These are phyloP conservation scores for Rhinolophus ferrumequinum DNA, from an alignment of 2,113 vertebrate genomes.

Conservation along the genomic window DNA sequence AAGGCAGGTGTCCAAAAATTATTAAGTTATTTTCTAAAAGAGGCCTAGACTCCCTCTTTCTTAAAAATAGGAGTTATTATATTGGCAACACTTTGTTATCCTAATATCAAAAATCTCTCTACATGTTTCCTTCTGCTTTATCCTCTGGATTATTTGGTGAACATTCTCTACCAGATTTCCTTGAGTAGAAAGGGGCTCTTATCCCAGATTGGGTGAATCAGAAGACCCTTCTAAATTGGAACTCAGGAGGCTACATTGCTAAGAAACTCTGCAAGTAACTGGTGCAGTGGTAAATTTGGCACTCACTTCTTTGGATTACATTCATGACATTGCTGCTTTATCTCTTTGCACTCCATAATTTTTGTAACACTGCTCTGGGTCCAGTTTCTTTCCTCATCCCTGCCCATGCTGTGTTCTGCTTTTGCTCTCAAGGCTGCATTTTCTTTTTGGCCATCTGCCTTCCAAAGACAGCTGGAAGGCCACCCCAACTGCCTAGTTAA, in stretches of 20 bases:
- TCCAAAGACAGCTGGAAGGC: slow-evolving; percentile 63
- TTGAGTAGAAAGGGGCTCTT: not conserved
- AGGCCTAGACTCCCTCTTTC: not conserved
- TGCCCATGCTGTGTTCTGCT: slow-evolving; percentile 22
- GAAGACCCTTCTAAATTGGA: not conserved
- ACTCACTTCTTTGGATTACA: not conserved
- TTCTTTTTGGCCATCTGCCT: slow-evolving; percentile 45
- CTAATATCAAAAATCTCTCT: not conserved
- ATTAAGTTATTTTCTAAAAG: slow-evolving; percentile 38
- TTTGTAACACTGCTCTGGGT: not conserved
- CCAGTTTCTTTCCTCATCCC: slow-evolving; percentile 1
- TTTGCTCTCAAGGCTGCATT: slow-evolving; percentile 51
- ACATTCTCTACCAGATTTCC: not conserved
- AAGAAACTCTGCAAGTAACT: not conserved
- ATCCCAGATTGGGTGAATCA: not conserved
- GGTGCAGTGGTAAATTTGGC: not conserved
- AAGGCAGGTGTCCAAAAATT: not conserved
- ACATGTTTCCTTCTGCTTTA: slow-evolving; percentile 33
- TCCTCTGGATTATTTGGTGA: not conserved
- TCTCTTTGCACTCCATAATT: slow-evolving; percentile 30
- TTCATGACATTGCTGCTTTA: slow-evolving; percentile 40
- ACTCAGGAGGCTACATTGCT: not conserved
- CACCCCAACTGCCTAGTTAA: slow-evolving; percentile 58
- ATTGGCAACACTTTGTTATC: not conserved
- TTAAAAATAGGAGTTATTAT: slow-evolving; percentile 13